Conservation (phyloP, 2,888 invertebrate genomes). For the Odontocolon sp. region DNA sequence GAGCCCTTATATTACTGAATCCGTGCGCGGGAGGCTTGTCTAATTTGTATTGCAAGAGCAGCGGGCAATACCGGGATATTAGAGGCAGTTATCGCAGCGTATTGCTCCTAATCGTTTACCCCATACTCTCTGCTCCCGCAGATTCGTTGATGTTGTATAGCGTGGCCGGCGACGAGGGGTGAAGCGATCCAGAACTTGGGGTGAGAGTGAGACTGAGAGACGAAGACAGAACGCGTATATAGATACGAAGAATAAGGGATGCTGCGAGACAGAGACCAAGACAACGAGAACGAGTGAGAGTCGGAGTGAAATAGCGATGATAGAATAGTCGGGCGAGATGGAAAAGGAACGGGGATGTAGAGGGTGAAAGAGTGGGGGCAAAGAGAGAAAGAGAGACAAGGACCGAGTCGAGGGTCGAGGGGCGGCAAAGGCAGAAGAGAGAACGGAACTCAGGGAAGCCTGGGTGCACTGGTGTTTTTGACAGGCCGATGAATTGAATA, state of each 20-base stretch:
- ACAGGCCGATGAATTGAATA: conserved; percentile 82
- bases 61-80: conserved; percentile 75
- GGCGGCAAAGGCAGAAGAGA: conserved; percentile 64
- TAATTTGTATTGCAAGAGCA: conserved; percentile 78
- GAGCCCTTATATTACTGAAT: conserved; percentile 63
- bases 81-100: conserved; percentile 80
- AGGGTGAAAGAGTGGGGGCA: conserved; percentile 47
- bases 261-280: conserved; percentile 58
- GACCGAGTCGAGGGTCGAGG: too few species aligned
- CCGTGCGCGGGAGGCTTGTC: conserved; percentile 72
- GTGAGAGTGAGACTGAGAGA: conserved; percentile 14
- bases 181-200: too few species aligned
- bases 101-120: conserved; percentile 80
- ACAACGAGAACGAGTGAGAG: conserved; percentile 36
- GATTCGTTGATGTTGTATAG: conserved; percentile 26
- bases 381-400: conserved; percentile 59
- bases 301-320: conserved; percentile 42
- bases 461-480: conserved; percentile 81
- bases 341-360: conserved; percentile 38
- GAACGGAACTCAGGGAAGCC: conserved; percentile 76
- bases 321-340: conserved; percentile 30
- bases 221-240: conserved; percentile 49
- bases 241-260: conserved; percentile 51
- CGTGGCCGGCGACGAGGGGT: conserved; percentile 15
- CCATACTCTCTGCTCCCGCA: conserved; percentile 49